A percentile compares a stretch with the other conserved stretches of the same genome.
Evolutionary conservation across 2,888 invertebrate genomes (phyloP).

Genomic region (Tupiocoris notatus): DNA sequence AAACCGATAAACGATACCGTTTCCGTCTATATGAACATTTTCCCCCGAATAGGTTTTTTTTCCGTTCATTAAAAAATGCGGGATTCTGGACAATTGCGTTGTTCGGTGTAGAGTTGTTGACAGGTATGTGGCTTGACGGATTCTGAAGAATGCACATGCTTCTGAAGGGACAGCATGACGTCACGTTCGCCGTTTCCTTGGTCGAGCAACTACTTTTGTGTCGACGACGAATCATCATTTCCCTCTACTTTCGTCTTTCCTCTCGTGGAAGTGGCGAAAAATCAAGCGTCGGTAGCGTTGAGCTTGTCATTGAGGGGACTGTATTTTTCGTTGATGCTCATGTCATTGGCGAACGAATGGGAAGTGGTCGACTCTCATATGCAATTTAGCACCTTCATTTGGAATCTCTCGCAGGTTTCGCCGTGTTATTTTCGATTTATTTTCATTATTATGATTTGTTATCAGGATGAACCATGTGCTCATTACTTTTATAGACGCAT

Average conservation of each 20-base stretch:
- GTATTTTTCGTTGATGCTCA: neutral
- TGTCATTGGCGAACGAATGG: neutral
- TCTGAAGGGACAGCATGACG: conserved; percentile 89
- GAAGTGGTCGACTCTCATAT: neutral
- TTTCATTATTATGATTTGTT: neutral
- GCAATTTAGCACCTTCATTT: neutral
- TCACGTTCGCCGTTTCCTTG: conserved; percentile 96
- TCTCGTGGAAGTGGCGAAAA: conserved; percentile 97
- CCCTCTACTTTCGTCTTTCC: conserved; percentile 97
- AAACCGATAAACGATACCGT: too few relatives aligned
- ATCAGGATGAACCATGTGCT: neutral
- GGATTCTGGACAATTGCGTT: conserved; percentile 41
- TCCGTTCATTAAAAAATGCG: neutral
- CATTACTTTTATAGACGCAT: neutral
- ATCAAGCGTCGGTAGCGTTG: conserved; percentile 76
- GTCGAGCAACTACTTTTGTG: conserved; percentile 96
- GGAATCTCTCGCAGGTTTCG: neutral
- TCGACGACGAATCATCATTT: conserved; percentile 97
- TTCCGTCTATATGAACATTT: too few relatives aligned
- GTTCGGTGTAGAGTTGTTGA: conserved; percentile 47
- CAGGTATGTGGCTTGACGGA: conserved; percentile 90
- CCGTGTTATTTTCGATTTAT: neutral
- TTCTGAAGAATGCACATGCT: conserved; percentile 88
- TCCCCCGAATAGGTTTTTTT: too few relatives aligned
- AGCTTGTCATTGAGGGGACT: neutral